Conservation (phyloP, 2,113 vertebrate genomes). For the Prolemur simus region DNA sequence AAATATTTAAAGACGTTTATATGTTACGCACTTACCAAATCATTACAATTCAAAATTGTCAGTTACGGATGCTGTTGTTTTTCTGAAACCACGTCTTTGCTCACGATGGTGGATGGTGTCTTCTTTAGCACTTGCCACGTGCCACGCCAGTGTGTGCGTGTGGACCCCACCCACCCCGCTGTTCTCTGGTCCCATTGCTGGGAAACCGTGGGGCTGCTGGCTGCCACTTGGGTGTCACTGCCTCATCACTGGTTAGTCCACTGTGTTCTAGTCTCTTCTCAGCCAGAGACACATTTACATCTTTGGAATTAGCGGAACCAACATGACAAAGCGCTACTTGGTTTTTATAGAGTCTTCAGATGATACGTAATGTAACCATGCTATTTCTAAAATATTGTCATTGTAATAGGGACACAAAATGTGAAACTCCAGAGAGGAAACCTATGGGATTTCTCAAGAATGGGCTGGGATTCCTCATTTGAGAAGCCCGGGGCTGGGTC, state of each 20-base stretch:
- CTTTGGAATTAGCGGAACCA: not conserved
- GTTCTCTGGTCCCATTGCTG: not conserved
- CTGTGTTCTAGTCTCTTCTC: not conserved
- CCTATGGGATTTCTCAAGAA: not conserved
- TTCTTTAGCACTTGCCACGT: rapidly evolving
- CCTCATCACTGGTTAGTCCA: not conserved
- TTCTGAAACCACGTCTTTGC: not conserved
- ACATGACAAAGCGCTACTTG: rapidly evolving
- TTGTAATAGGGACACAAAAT: not conserved
- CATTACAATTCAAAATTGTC: not conserved
- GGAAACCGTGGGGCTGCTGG: not conserved
- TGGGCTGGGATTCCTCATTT: not conserved
- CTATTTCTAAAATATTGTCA: not conserved
- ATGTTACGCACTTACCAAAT: not conserved
- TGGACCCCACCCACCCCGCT: not conserved
- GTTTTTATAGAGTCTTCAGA: not conserved
- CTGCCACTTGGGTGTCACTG: not conserved
- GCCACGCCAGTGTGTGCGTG: rapidly evolving
- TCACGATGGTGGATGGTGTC: rapidly evolving
- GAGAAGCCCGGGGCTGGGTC: not conserved
- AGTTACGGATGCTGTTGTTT: rapidly evolving
- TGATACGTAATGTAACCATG: not conserved
- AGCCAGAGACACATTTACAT: not conserved
- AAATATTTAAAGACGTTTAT: not conserved
- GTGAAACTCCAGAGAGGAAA: not conserved